Conservation (phyloP, 2,113 vertebrate species). For the Promerops cafer region DNA sequence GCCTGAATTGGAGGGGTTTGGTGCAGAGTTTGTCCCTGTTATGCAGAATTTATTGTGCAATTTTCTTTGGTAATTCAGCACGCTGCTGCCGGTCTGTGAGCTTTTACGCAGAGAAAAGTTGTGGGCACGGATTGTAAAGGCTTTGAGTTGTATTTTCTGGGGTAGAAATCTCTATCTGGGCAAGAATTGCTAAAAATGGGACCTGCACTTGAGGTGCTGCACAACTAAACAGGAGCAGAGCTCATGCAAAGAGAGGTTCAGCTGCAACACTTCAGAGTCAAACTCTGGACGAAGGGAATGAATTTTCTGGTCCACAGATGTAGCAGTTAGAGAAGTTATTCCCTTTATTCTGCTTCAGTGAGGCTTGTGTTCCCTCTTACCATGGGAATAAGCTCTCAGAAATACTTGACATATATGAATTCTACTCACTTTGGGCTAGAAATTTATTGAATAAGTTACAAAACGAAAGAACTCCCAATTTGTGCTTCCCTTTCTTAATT, state of each 20-base stretch:
- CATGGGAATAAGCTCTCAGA: not conserved
- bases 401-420: not conserved
- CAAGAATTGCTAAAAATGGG: not conserved
- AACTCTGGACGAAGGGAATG: not conserved
- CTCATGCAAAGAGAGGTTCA: not conserved
- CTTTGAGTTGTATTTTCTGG: not conserved
- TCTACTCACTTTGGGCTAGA: not conserved
- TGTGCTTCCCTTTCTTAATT: not conserved
- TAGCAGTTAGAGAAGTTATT: not conserved
- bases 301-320: not conserved
- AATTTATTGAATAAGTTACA: not conserved
- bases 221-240: not conserved
- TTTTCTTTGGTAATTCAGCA: not conserved
- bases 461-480: not conserved
- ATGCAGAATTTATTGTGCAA: not conserved
- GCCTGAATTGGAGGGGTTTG: not conserved
- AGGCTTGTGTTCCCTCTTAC: not conserved
- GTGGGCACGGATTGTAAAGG: not conserved
- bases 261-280: not conserved
- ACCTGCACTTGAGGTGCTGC: not conserved
- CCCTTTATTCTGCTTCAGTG: not conserved
- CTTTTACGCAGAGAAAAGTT: not conserved
- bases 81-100: not conserved
- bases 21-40: not conserved
- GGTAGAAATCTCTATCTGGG: not conserved